Conservation (phyloP, 2,888 invertebrate genomes). For the Thysanoteuthis rhombus region DNA sequence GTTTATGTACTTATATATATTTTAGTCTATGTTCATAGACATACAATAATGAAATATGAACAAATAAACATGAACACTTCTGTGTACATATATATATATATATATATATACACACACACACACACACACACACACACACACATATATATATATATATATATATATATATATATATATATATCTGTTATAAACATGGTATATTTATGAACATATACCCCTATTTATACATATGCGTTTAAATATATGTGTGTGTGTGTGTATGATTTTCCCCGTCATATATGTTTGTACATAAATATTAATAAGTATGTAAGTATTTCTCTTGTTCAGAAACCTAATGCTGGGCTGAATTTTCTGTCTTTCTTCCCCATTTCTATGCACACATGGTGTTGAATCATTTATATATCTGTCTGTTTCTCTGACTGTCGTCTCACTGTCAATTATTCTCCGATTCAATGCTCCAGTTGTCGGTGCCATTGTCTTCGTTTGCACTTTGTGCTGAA, state of each 20-base stretch:
- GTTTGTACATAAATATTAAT: neutral
- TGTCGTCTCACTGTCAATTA: neutral
- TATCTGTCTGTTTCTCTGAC: neutral
- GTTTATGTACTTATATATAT: neutral
- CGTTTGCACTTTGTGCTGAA: neutral
- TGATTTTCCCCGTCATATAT: neutral
- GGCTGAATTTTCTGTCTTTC: neutral
- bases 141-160: neutral
- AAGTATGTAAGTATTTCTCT: neutral
- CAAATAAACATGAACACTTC: neutral
- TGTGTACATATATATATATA: neutral
- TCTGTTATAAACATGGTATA: too few relatives aligned
- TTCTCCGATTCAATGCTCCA: neutral
- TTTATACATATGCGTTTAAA: neutral
- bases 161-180: neutral
- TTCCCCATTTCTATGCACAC: neutral
- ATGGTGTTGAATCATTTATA: neutral
- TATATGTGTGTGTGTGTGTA: neutral
- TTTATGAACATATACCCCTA: too few relatives aligned
- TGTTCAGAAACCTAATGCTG: neutral
- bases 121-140: neutral
- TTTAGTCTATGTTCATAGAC: neutral
- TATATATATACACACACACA: neutral
- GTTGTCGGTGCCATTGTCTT: neutral
- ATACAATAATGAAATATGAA: neutral